A percentile compares a stretch with the other conserved stretches of the same genome.
phyloP scores from a whole-genome alignment of 1,140 invertebrate species.

The Mesaphorura yosii region DNA sequence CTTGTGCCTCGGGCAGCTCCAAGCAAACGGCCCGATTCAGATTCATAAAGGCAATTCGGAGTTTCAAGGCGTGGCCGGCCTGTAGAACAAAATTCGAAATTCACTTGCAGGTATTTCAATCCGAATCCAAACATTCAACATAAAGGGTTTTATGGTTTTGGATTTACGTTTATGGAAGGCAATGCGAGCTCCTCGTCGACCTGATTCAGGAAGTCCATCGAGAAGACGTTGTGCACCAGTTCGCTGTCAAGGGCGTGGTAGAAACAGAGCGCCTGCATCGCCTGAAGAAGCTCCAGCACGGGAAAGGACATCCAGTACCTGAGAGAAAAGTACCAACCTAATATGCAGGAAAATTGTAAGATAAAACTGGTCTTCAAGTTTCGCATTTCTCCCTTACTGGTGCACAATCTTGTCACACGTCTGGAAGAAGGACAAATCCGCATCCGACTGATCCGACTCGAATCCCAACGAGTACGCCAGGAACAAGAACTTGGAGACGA shows the following conservation, averaged over 20 bases:
- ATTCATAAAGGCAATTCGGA: constrained; percentile 46
- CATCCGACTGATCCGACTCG: constrained; percentile 30
- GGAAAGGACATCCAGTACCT: constrained; percentile 42
- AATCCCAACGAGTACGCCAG: constrained; percentile 41
- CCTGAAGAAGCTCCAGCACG: constrained; percentile 39
- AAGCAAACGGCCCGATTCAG: constrained; percentile 51
- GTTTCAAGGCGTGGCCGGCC: constrained; percentile 41
- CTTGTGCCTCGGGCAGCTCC: constrained; percentile 46
- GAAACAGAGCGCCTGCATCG: constrained; percentile 39
- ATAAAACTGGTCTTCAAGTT: too few relatives aligned
- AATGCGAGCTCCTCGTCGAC: constrained; percentile 43
- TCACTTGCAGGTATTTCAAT: too few relatives aligned
- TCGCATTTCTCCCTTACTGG: constrained; percentile 7
- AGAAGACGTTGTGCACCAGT: constrained; percentile 43
- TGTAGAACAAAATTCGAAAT: constrained; percentile 33
- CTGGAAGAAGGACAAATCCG: constrained; percentile 3
- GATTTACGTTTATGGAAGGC: constrained; percentile 31
- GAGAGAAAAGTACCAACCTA: too few relatives aligned
- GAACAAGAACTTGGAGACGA: constrained; percentile 40
- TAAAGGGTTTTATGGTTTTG: not conserved
- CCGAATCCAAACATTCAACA: too few relatives aligned
- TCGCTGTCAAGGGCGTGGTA: constrained; percentile 39
- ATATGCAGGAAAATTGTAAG: too few relatives aligned
- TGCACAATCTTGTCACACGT: constrained; percentile 1
- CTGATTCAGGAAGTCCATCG: constrained; percentile 43